Base-by-base conservation (phyloP, 2,888 invertebrate genomes). In the Operophtera brumata region DNA sequence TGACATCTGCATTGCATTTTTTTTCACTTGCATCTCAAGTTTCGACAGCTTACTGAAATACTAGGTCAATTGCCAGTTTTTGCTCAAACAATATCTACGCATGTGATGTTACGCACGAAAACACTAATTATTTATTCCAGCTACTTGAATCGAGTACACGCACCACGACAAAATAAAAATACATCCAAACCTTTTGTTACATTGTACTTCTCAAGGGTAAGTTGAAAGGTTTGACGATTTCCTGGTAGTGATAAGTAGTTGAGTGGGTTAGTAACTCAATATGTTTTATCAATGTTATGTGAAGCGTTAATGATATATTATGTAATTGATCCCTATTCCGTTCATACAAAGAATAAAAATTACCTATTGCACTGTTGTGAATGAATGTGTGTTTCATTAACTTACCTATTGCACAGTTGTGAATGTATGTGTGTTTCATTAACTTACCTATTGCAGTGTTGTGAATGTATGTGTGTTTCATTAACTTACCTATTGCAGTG, bases 171-270 rank as follows among this genome's bases (percentile, higher is more conserved):
- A 39, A 39, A 53, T 46, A 57, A 47, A 52, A 55, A 51, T 56
- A 56, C 47, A 34, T 41, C 39, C 25, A 25, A 41, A 46, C 41
- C 36, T 13, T 44, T 46, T 57, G 57, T 57, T 41, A 48, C 40
- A 42, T 47, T 34, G 50, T 43, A 51, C 25, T 40, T 51, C 35
- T 56, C 44, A 53, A 46, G 48, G 20, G 39, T 42, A 35, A 46
- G 20, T 43, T 36, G 34, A 57, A 53, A 48, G 48, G 48, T 57
- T 50, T 39, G 48, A 46, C 41, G 48, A 53, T 57, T 49, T 53
- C 46, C 47, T 49, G 14, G 11, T 43, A 42, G 13, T 26, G 41
- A 52, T 48, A 40, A 51, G 47, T 45, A 12, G 40, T 43, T 46
- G 43, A 28, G 28, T 11, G 32, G 13, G 10, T 13, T 36, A 40